Percentiles rank a stretch among this genome's conserved stretches.
phyloP scores from a whole-genome alignment of 2,888 invertebrate genomes.

The Cantharis flavilabris region DNA sequence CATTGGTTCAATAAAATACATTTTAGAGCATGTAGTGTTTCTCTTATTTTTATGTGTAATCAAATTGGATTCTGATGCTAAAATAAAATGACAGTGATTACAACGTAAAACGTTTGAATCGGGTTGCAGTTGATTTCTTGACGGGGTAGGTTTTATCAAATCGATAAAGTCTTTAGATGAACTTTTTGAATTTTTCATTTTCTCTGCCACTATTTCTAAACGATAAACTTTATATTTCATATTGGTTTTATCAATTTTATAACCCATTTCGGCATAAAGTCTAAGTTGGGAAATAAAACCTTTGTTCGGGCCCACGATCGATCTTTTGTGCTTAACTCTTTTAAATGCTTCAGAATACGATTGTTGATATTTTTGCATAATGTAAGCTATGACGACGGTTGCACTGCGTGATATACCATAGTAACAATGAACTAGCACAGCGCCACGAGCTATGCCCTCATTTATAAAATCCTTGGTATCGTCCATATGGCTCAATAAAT shows the following conservation, averaged over 20 bases:
- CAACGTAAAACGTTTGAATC: conserved; percentile 86
- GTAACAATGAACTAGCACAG: conserved; percentile 89
- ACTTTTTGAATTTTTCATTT: conserved; percentile 81
- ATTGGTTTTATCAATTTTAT: conserved; percentile 68
- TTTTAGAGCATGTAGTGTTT: conserved; percentile 65
- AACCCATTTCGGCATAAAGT: conserved; percentile 80
- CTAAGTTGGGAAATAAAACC: conserved; percentile 82
- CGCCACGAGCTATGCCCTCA: conserved; percentile 66
- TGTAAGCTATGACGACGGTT: conserved; percentile 81
- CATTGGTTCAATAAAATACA: conserved; percentile 87
- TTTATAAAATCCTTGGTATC: conserved; percentile 78
- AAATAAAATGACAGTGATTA: conserved; percentile 75
- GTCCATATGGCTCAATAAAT: conserved; percentile 79
- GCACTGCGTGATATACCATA: conserved; percentile 93
- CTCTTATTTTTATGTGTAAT: conserved; percentile 68
- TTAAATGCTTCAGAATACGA: conserved; percentile 74
- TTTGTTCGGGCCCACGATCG: conserved; percentile 76
- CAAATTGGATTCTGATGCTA: conserved; percentile 80
- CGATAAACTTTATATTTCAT: conserved; percentile 76
- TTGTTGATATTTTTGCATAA: conserved; percentile 84
- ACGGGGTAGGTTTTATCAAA: conserved; percentile 81
- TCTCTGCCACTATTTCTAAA: conserved; percentile 78
- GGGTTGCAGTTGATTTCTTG: conserved; percentile 70
- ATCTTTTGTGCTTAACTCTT: conserved; percentile 68
- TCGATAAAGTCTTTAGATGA: conserved; percentile 77